These are phyloP conservation scores for Thera britannica DNA, from an alignment of 2,888 invertebrate genomes.

Conservation along the genomic window DNA sequence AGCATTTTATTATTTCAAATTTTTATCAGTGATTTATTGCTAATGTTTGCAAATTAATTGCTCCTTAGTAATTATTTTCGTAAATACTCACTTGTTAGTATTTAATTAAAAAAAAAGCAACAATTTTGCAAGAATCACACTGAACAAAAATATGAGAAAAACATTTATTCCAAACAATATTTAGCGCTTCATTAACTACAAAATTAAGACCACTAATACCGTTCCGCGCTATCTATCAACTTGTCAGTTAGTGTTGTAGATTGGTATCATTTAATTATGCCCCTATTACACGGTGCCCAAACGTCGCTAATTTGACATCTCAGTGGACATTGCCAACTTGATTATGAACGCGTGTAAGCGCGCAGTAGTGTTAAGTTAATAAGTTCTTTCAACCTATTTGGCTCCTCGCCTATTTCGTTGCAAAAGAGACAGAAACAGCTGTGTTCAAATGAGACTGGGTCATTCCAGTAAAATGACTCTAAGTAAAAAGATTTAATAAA, in stretches of 20 bases:
- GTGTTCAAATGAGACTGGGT: too few relatives aligned
- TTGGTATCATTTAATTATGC: conserved; percentile 52
- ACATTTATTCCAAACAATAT: not conserved
- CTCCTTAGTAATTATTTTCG: too few relatives aligned
- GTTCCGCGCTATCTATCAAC: conserved; percentile 19
- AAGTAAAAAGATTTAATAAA: too few relatives aligned
- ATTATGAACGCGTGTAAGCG: conserved; percentile 4
- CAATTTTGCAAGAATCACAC: not conserved
- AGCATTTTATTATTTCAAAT: too few relatives aligned
- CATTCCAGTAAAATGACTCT: too few relatives aligned
- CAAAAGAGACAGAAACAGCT: too few relatives aligned
- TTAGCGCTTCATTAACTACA: not conserved
- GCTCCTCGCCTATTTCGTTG: too few relatives aligned
- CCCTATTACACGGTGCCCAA: conserved; percentile 41
- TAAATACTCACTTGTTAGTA: too few relatives aligned
- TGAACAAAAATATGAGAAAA: not conserved
- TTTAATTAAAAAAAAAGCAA: not conserved
- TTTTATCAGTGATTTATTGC: too few relatives aligned
- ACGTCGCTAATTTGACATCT: conserved; percentile 33
- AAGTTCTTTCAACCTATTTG: too few relatives aligned
- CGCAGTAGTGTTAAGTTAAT: not conserved
- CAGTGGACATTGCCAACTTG: conserved; percentile 19
- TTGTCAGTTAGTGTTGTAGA: conserved; percentile 30
- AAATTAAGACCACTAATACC: conserved; percentile 2
- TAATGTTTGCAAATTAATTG: too few relatives aligned